A percentile compares a stretch with the other conserved stretches of the same genome.
Evolutionary conservation across 2,888 invertebrate genomes (phyloP).

Genomic region (Chorisops tibialis): DNA sequence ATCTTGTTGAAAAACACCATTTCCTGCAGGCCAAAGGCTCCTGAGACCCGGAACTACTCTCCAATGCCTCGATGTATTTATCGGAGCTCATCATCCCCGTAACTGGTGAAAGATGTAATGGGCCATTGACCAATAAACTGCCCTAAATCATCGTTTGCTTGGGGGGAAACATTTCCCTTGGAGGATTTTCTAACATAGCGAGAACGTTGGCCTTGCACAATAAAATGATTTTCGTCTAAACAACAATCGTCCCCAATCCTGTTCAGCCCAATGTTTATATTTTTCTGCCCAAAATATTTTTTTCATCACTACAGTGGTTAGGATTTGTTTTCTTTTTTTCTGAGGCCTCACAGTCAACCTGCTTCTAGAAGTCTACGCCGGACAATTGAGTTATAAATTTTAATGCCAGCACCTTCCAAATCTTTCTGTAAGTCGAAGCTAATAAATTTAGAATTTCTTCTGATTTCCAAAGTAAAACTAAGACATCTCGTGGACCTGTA

Average conservation of each 20-base stretch:
- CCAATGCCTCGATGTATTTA: slow-evolving; percentile 1
- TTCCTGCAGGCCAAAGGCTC: neutral
- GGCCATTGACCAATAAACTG: slow-evolving; percentile 3
- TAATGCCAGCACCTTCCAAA: too few species aligned
- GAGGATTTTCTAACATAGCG: neutral
- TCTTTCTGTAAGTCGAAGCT: too few species aligned
- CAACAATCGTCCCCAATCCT: neutral
- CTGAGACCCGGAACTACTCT: slow-evolving; percentile 1
- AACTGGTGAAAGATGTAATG: too few species aligned
- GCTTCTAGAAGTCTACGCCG: neutral
- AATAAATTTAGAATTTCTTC: too few species aligned
- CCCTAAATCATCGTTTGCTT: slow-evolving; percentile 2
- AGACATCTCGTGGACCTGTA: too few species aligned
- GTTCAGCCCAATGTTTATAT: neutral
- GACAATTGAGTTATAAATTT: too few species aligned
- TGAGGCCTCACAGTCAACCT: too few species aligned
- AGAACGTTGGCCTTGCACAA: slow-evolving; percentile 6
- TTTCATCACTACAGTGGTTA: neutral
- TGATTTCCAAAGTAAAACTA: too few species aligned
- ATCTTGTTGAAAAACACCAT: neutral
- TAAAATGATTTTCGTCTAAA: slow-evolving; percentile 6
- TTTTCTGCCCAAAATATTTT: neutral
- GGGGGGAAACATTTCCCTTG: neutral
- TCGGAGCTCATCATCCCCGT: slow-evolving; percentile 13
- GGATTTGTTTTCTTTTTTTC: neutral